A percentile compares a stretch with the other conserved stretches of the same genome.
Evolutionary conservation across 2,888 invertebrate species (phyloP).

Genomic region (Drosophila infuscata): DNA sequence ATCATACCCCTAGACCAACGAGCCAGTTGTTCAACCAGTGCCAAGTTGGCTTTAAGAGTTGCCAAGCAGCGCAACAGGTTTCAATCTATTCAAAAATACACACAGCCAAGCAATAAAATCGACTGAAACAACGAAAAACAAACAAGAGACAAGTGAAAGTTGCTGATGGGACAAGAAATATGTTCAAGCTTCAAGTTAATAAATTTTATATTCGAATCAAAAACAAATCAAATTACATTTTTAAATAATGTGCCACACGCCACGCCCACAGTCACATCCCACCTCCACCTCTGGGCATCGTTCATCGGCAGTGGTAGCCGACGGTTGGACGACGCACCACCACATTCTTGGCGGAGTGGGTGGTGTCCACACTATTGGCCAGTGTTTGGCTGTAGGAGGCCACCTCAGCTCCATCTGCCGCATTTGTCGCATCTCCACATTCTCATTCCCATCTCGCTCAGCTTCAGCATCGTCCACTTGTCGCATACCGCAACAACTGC

Average conservation of each 20-base stretch:
- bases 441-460: not conserved
- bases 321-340: slow-evolving; percentile 2
- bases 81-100: slow-evolving; percentile 18
- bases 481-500: slow-evolving; percentile 2
- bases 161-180: slow-evolving; percentile 12
- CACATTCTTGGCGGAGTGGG: not conserved
- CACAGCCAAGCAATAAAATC: slow-evolving; percentile 1
- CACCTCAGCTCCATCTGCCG: slow-evolving; percentile 1
- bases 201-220: slow-evolving; percentile 2
- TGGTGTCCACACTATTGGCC: not conserved
- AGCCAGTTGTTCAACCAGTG: slow-evolving; percentile 63
- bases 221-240: slow-evolving; percentile 11
- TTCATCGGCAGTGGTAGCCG: slow-evolving; percentile 16
- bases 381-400: not conserved
- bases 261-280: not conserved
- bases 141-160: slow-evolving; percentile 34
- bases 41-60: not conserved
- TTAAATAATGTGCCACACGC: not conserved
- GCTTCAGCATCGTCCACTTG: not conserved
- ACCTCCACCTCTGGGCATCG: too few relatives aligned
- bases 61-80: not conserved
- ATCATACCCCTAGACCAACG: slow-evolving; percentile 86
- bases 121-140: not conserved
- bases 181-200: not conserved
- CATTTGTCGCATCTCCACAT: not conserved